Evolutionary conservation across 2,888 invertebrate genomes (phyloP), one percentile per base, ranked within the genome.

Genomic region (Aethes cnicana): DNA sequence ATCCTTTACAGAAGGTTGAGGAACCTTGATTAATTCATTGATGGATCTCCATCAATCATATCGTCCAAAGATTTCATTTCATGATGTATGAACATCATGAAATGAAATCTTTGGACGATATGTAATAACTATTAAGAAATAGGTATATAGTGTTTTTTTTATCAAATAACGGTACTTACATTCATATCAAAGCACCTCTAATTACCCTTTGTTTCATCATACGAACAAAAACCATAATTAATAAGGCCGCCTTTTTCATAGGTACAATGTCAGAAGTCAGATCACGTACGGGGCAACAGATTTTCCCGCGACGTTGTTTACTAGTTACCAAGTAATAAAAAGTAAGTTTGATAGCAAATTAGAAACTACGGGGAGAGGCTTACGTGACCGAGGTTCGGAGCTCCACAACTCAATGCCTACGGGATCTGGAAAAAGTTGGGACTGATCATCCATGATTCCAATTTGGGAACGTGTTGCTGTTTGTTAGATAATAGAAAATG

Each of bases 281-380:
- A 46, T 35, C 56, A 36, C 53, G 53, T 54, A n/a, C 42, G 37
- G 6, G 49, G 48, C 57, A 61, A 63, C 59, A 60, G 59, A 61
- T 61, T 63, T 61, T 55, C 55, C 59, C 36, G 46, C 55, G 33
- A 54, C 71, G 72, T 74, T 81, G 79, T 81, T 82, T 80, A 74
- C 77, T 74, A 75, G 78, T 82, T 81, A 78, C 72, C 69, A 76
- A 83, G 77, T 77, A 83, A 82, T 83, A 83, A 81, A 83, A 81
- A 82, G 78, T 81, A 77, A 76, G 74, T 81, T 81, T 73, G 79
- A 80, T 77, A 77, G 77, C 77, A 82, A 81, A 83, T 84, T 82
- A 81, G 80, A 74, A 80, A 81, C 73, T 77, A 74, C 71, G 69
- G 67, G 66, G 64, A 76, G 12, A 26, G 71, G 76, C 69, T 72